Conservation (phyloP, 30 jellyfish, hydroid and myxozoan species). For the Rhopilema esculentum region DNA sequence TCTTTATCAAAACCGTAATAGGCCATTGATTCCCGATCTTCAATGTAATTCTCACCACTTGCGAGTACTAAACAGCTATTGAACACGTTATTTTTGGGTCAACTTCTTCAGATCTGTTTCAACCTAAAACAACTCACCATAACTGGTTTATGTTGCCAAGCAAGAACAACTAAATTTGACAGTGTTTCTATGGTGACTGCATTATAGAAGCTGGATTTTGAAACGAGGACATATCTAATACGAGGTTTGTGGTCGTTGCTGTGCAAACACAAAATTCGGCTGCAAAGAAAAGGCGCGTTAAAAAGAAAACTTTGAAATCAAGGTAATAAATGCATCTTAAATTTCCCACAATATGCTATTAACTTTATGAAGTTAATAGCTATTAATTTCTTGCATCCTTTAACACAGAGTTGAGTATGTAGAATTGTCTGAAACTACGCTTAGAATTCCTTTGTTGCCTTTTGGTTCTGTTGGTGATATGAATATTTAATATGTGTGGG, state of each 20-base stretch:
- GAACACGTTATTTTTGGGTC: no score
- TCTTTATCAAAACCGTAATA: conserved; percentile 43
- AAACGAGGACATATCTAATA: conserved; percentile 9
- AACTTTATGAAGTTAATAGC: no score
- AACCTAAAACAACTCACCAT: neutral
- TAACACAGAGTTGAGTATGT: no score
- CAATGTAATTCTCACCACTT: neutral
- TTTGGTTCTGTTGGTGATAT: no score
- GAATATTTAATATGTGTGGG: no score
- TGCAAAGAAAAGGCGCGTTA: neutral
- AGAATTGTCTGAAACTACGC: no score
- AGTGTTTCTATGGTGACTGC: conserved; percentile 13
- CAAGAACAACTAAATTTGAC: conserved; percentile 18
- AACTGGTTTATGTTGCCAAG: conserved; percentile 42
- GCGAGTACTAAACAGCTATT: no score
- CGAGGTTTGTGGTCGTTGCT: conserved; percentile 57
- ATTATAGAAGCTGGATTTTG: neutral
- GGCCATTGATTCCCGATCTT: conserved; percentile 11
- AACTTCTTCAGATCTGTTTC: neutral
- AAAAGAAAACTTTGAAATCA: neutral
- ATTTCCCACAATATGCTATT: no score
- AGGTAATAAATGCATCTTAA: neutral
- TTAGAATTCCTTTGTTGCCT: no score
- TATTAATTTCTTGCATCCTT: no score
- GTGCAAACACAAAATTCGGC: conserved; percentile 29